Base-by-base conservation (phyloP, 2,797 vertebrate genomes). In the Loris lydekkerianus region DNA sequence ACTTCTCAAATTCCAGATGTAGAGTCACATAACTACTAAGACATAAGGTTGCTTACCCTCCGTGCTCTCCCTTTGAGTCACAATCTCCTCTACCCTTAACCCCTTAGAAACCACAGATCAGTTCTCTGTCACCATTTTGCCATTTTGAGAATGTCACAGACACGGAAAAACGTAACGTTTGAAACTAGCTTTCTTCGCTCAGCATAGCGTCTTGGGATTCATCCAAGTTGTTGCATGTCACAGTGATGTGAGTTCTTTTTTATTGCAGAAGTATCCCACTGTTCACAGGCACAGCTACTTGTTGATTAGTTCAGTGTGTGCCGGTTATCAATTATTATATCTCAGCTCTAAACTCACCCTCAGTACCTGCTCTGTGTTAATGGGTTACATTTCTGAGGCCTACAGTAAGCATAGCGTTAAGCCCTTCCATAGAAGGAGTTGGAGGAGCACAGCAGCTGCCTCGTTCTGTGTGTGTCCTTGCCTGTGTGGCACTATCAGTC, bases 351-450 rank as follows among this genome's bases (percentile, higher is more conserved):
- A 0, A 25, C 29, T 80, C 75, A 49, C 67, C 46, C 60, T 76
- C 37, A 9, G 29, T 65, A 53, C 8, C 75, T 14, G 7, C 81
- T 37, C 9, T 43, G 65, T 0, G 29, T 37, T 37, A 40, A 17
- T 1, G 23, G 56, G 11, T 21, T 21, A 3, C 0, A 11, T 5
- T 60, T 43, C 1, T 49, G 37, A n/a, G 72, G 46, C 17, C 1
- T 9, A 23, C 25, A 40, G 14, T 10, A 37, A 84, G n/a, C 4
- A n/a, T 9, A 61, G 4, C 1, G 20, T 10, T 23, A 1, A 14
- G 11, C 25, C 37, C 15, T 10, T 72, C 43, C 23, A 34, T 27
- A 29, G 17, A 49, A 76, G 27, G 17, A 13, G 29, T 5, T 14
- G 56, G 56, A 69, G 18, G 3, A 18, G 34, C 23, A 1, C 14